Base-by-base conservation (phyloP, 2,888 invertebrate species). In the Oligia fasciuncula region DNA sequence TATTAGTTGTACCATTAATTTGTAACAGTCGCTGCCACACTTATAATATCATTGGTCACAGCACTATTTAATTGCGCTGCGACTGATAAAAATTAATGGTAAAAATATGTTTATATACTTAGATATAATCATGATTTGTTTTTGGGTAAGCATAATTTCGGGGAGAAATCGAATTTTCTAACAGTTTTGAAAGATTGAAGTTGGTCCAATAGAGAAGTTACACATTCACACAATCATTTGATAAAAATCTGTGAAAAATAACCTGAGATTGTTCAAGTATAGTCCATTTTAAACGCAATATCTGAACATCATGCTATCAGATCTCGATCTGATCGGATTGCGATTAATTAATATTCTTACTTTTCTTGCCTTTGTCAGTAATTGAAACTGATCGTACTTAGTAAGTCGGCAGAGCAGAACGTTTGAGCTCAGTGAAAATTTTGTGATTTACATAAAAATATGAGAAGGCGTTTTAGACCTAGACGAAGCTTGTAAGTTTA, bases 291-390 rank as follows among this genome's bases (percentile, higher is more conserved):
- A 57, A 63, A 62, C 6, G 72, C 29, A 54, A 35, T 79, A 76
- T 74, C 67, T 54, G 23, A 65, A 69, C 54, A 80, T 46, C 17
- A 9, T 23, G 43, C 70, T 81, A 74, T 40, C 40, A 29, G 46
- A 76, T 72, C 51, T 60, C 60, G 71, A 77, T 84, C 46, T 66
- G 63, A 68, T 74, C n/a, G 23, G 76, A 80, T 85, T 77, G 35
- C 68, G 73, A 85, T 74, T 80, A 65, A 77, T 74, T 71, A 49
- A 35, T 73, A 67, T 73, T 62, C 60, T 72, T 46, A 57, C 23
- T 85, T 81, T 67, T 43, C 29, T 35, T 46, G 54, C 54, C n/a
- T 51, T 68, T 67, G 72, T 63, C 62, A 77, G 80, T 73, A 23
- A 75, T 72, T 60, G 51, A 40, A 62, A 69, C 29, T 71, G n/a